A percentile compares a stretch with the other conserved stretches of the same genome.
These are phyloP conservation scores for Neria commutata DNA, from an alignment of 2,888 invertebrate genomes.

Conservation along the genomic window DNA sequence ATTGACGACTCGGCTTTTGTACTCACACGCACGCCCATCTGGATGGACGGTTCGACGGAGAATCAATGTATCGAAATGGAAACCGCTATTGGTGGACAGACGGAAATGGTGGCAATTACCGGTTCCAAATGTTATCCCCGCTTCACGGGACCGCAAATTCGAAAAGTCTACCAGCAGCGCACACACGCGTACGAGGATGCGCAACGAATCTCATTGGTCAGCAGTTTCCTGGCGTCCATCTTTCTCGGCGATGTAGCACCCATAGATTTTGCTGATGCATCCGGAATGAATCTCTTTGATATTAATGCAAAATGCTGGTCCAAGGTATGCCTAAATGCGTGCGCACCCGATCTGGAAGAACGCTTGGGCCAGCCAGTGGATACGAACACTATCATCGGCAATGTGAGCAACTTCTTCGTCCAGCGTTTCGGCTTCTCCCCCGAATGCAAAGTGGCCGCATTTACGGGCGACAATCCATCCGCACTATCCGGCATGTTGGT, in stretches of 20 bases:
- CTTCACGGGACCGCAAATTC: slow-evolving; percentile 93
- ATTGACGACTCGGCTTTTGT: slow-evolving; percentile 78
- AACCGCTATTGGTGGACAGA: slow-evolving; percentile 73
- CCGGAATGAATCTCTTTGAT: slow-evolving; percentile 95
- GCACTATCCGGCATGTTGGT: slow-evolving; percentile 85
- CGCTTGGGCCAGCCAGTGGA: slow-evolving; percentile 80
- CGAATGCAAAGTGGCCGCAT: slow-evolving; percentile 82
- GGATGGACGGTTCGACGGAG: slow-evolving; percentile 84
- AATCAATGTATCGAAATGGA: slow-evolving; percentile 71
- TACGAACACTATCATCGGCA: slow-evolving; percentile 73
- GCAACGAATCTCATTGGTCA: slow-evolving; percentile 88
- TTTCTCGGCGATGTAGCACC: slow-evolving; percentile 87
- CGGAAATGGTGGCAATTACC: slow-evolving; percentile 55
- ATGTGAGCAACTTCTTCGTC: slow-evolving; percentile 79
- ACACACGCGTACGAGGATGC: slow-evolving; percentile 76
- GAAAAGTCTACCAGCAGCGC: slow-evolving; percentile 79
- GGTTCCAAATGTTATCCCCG: slow-evolving; percentile 62
- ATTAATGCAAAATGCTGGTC: slow-evolving; percentile 81
- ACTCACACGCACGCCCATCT: slow-evolving; percentile 82
- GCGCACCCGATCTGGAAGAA: slow-evolving; percentile 74
- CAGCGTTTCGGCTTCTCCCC: slow-evolving; percentile 83
- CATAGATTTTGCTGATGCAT: slow-evolving; percentile 90
- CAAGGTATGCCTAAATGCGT: slow-evolving; percentile 73
- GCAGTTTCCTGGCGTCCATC: slow-evolving; percentile 89
- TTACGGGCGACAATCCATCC: slow-evolving; percentile 95